These are phyloP conservation scores for Solenodon paradoxus DNA, from an alignment of 2,113 vertebrate genomes.

Conservation along the genomic window DNA sequence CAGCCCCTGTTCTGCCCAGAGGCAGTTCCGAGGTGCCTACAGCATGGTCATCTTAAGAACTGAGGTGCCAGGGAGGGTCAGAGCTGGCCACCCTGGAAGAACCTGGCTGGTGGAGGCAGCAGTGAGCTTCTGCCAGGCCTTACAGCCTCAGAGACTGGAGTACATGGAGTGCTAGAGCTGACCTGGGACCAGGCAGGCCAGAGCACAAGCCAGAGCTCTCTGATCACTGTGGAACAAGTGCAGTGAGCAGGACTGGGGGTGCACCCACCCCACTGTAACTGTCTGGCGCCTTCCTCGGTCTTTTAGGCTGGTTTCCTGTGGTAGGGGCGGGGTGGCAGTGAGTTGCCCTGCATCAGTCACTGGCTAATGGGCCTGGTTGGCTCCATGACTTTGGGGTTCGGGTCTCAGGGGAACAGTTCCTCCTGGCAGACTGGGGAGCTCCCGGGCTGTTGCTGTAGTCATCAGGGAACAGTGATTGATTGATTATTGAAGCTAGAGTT, in stretches of 20 bases:
- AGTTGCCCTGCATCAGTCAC: background rate
- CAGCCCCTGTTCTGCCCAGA: rapidly evolving
- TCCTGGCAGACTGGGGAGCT: background rate
- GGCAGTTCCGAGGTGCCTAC: background rate
- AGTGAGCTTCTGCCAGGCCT: background rate
- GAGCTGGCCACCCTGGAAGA: background rate
- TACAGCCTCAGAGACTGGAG: background rate
- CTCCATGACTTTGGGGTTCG: background rate
- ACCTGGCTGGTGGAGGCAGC: background rate
- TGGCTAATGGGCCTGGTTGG: background rate
- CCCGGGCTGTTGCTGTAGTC: background rate
- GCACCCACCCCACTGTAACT: too few relatives aligned
- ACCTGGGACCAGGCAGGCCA: background rate
- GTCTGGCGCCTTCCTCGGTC: background rate
- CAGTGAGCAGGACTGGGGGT: background rate
- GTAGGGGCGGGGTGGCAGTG: background rate
- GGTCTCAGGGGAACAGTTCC: too few relatives aligned
- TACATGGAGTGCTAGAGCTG: background rate
- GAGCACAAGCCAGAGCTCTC: background rate
- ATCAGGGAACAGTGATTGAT: background rate
- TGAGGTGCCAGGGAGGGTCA: background rate
- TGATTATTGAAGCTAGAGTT: too few relatives aligned
- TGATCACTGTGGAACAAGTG: background rate
- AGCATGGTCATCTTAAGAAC: background rate
- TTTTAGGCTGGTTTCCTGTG: background rate